phyloP scores from a whole-genome alignment of 1,140 invertebrate species.

The Megalopta genalis region DNA sequence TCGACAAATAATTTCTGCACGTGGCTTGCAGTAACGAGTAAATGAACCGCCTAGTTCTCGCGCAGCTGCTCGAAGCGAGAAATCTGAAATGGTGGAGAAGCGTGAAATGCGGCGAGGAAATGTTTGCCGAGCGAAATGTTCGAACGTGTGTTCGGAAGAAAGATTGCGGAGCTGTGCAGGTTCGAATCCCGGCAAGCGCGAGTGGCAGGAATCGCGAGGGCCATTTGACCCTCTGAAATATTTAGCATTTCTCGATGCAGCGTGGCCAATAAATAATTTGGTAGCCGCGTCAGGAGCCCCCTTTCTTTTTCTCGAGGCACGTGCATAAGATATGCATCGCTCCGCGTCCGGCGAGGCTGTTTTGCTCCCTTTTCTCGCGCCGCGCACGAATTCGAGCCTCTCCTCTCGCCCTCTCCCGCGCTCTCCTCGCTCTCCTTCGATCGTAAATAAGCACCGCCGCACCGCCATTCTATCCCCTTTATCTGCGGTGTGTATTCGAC shows the following conservation, averaged over 20 bases:
- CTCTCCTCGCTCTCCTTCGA: slow-evolving; percentile 35
- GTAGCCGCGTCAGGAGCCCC: slow-evolving; percentile 4
- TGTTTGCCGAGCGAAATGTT: too few species aligned
- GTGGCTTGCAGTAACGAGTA: too few species aligned
- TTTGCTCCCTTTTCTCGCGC: slow-evolving; percentile 48
- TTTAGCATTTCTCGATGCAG: slow-evolving; percentile 32
- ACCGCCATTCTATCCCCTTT: slow-evolving; percentile 13
- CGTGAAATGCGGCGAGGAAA: too few species aligned
- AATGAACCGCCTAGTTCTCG: too few species aligned
- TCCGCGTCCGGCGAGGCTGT: slow-evolving; percentile 6
- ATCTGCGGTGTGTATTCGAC: slow-evolving; percentile 2
- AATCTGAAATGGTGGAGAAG: too few species aligned
- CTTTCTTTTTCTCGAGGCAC: slow-evolving; percentile 23
- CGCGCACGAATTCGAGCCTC: slow-evolving; percentile 32
- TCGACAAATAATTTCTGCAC: too few species aligned
- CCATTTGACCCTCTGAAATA: slow-evolving; percentile 35
- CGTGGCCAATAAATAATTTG: slow-evolving; percentile 47
- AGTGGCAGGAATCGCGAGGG: slow-evolving; percentile 22
- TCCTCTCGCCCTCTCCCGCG: slow-evolving; percentile 4
- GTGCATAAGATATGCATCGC: slow-evolving; percentile 46
- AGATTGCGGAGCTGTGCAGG: too few species aligned
- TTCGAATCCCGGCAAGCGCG: too few species aligned
- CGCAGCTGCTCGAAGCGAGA: too few species aligned
- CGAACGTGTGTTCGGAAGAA: too few species aligned
- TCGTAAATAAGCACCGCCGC: slow-evolving; percentile 41